A percentile compares a stretch with the other conserved stretches of the same genome.
These are phyloP conservation scores for Myotis myotis DNA, from an alignment of 2,797 vertebrate species.

Conservation along the genomic window DNA sequence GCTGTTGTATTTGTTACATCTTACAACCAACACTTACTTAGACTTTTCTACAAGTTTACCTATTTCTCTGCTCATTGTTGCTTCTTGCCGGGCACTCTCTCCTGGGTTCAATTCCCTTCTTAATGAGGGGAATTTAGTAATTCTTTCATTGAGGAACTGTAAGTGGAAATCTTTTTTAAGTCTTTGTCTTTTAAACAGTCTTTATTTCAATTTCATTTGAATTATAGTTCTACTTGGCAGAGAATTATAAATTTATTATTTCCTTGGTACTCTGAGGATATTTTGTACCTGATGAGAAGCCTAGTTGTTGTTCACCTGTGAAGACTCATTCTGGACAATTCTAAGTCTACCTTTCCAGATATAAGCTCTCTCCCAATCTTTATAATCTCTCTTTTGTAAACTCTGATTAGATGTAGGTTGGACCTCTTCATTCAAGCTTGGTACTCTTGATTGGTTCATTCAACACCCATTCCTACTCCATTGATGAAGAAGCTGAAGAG, in stretches of 20 bases:
- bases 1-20: background rate
- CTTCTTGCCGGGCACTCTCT: background rate
- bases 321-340: background rate
- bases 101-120: background rate
- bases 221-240: background rate
- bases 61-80: background rate
- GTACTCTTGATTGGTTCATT: background rate
- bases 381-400: background rate
- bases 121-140: background rate
- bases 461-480: background rate
- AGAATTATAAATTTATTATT: conserved; percentile 8
- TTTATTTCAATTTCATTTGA: background rate
- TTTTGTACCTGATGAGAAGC: background rate
- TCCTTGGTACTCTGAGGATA: background rate
- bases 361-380: background rate
- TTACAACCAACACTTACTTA: background rate
- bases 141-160: background rate
- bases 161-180: background rate
- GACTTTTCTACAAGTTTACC: background rate
- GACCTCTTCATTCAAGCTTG: background rate
- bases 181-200: background rate
- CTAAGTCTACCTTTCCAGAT: background rate
- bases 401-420: background rate
- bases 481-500: background rate
- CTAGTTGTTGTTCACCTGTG: background rate